Evolutionary conservation across 2,797 vertebrate species (phyloP).

Genomic region (Rhincodon typus): DNA sequence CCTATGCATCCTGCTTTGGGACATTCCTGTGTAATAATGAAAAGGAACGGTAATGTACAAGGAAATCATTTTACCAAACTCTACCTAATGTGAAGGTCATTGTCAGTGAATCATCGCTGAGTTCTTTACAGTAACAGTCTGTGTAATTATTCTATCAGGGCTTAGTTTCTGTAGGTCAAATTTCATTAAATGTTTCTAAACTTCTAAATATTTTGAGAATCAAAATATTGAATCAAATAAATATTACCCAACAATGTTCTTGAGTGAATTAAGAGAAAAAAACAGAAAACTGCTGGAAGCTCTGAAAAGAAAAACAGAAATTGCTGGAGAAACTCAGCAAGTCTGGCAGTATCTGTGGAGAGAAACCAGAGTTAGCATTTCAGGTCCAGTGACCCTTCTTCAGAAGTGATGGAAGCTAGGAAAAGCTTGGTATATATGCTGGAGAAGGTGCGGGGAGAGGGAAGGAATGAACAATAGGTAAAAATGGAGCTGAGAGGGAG

Average conservation of each 20-base stretch:
- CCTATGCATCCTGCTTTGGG: slow-evolving; percentile 72
- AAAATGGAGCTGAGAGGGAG: too few species aligned
- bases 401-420: too few species aligned
- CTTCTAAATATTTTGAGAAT: background rate
- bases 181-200: background rate
- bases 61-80: background rate
- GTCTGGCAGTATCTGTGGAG: too few species aligned
- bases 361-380: too few species aligned
- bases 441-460: too few species aligned
- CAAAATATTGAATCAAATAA: background rate
- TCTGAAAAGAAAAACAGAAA: too few species aligned
- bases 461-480: too few species aligned
- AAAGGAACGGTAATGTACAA: slow-evolving; percentile 61
- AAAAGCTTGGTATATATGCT: too few species aligned
- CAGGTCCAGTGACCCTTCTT: too few species aligned
- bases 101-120: background rate
- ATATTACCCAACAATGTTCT: background rate
- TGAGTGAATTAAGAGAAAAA: too few species aligned
- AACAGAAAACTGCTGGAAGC: too few species aligned
- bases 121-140: background rate
- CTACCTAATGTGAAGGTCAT: background rate
- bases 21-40: slow-evolving; percentile 80
- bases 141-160: background rate
- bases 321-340: too few species aligned
- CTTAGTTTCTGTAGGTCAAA: background rate